phyloP scores from a whole-genome alignment of 2,888 invertebrate genomes.

The Agyllia agylla region DNA sequence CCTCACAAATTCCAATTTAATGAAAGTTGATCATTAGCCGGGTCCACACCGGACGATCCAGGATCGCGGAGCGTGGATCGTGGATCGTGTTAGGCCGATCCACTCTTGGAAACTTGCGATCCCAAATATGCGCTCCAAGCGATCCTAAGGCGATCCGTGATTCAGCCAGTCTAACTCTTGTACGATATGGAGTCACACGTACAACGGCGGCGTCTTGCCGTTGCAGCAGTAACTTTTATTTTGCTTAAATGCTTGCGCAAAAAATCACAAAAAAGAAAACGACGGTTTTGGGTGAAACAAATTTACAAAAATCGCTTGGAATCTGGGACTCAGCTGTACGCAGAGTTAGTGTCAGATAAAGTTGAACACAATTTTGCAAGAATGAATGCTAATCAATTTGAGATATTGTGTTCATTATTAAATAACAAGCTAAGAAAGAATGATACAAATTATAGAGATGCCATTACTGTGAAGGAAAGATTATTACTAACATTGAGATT shows the following conservation, averaged over 20 bases:
- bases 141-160: constrained; percentile 60
- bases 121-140: constrained; percentile 58
- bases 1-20: too few relatives aligned
- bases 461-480: constrained; percentile 75
- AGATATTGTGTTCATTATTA: constrained; percentile 73
- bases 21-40: too few relatives aligned
- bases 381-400: constrained; percentile 72
- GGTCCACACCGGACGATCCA: neutral
- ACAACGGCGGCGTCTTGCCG: constrained; percentile 70
- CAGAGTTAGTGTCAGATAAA: constrained; percentile 64
- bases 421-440: constrained; percentile 58
- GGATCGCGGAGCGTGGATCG: constrained; percentile 40
- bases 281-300: constrained; percentile 62
- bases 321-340: constrained; percentile 39
- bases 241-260: constrained; percentile 67
- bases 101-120: constrained; percentile 57
- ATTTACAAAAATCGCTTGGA: constrained; percentile 57
- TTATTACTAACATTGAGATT: constrained; percentile 33
- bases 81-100: constrained; percentile 59
- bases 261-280: constrained; percentile 38
- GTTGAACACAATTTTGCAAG: constrained; percentile 74
- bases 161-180: constrained; percentile 63
- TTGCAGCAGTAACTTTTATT: constrained; percentile 72
- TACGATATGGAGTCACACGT: constrained; percentile 73
- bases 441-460: constrained; percentile 73